phyloP scores from a whole-genome alignment of 2,888 invertebrate genomes.

The Heliconius charithonia region DNA sequence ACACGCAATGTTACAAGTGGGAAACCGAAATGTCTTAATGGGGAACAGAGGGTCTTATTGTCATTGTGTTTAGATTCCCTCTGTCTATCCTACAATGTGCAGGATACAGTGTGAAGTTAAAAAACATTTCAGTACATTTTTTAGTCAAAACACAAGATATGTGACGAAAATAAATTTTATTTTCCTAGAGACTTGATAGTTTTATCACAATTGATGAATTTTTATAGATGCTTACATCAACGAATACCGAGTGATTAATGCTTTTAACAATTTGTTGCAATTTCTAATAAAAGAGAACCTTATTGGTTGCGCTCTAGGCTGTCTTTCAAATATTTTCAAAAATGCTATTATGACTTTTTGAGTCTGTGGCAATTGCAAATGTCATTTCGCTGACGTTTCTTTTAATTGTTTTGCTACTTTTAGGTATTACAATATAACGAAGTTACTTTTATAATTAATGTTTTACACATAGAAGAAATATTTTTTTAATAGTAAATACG shows the following conservation, averaged over 20 bases:
- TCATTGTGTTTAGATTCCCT: too few species aligned
- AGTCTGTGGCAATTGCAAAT: not conserved
- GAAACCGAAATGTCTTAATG: too few species aligned
- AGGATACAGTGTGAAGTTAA: too few species aligned
- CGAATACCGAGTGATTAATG: not conserved
- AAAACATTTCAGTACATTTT: not conserved
- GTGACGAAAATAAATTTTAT: not conserved
- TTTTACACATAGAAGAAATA: not conserved
- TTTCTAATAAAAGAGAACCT: not conserved
- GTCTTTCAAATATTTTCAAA: too few species aligned
- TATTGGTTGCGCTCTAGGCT: not conserved
- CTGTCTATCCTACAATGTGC: too few species aligned
- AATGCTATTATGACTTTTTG: not conserved
- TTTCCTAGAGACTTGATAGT: not conserved
- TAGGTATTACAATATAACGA: not conserved
- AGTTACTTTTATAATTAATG: not conserved
- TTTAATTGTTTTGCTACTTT: not conserved
- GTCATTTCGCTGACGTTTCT: slow-evolving; percentile 13
- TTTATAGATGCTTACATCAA: not conserved
- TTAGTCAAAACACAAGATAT: not conserved
- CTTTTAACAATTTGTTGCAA: not conserved
- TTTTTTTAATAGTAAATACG: too few species aligned
- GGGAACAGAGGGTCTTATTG: too few species aligned
- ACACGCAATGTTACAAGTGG: too few species aligned
- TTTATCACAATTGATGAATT: not conserved